These are phyloP conservation scores for Apeira syringaria DNA, from an alignment of 2,888 invertebrate genomes.

Conservation along the genomic window DNA sequence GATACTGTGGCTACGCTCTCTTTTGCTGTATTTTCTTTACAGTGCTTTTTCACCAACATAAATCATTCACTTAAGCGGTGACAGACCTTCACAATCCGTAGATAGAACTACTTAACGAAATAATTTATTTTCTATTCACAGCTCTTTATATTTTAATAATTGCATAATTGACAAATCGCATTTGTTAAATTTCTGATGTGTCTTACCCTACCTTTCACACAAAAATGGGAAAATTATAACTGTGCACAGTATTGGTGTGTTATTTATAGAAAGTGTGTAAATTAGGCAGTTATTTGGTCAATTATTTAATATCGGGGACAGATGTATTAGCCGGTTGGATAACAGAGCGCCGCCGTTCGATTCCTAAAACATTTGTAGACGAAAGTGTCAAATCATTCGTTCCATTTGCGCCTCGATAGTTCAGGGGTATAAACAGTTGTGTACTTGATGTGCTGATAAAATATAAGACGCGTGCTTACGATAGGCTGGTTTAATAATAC, in stretches of 20 bases:
- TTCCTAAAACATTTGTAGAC: conserved; percentile 73
- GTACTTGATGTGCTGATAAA: too few species aligned
- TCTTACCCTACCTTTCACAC: conserved; percentile 51
- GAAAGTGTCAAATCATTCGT: conserved; percentile 77
- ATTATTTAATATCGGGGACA: conserved; percentile 58
- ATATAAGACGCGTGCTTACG: too few species aligned
- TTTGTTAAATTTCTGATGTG: conserved; percentile 14
- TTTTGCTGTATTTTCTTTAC: too few species aligned
- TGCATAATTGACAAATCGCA: background rate
- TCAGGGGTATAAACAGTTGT: conserved; percentile 46
- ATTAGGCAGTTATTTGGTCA: conserved; percentile 70
- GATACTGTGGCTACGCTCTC: too few species aligned
- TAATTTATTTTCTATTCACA: background rate
- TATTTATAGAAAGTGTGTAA: conserved; percentile 71
- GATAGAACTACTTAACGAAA: too few species aligned
- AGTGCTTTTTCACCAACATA: too few species aligned
- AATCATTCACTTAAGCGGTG: too few species aligned
- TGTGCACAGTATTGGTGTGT: conserved; percentile 33
- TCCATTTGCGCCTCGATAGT: conserved; percentile 68
- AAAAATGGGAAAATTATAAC: conserved; percentile 44
- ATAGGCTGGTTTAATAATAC: too few species aligned
- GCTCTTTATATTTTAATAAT: background rate
- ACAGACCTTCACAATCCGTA: too few species aligned
- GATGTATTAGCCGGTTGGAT: conserved; percentile 57
- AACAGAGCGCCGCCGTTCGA: conserved; percentile 59